Base-by-base conservation (phyloP, 2,797 vertebrate species). In the Austrolebias charrua region DNA sequence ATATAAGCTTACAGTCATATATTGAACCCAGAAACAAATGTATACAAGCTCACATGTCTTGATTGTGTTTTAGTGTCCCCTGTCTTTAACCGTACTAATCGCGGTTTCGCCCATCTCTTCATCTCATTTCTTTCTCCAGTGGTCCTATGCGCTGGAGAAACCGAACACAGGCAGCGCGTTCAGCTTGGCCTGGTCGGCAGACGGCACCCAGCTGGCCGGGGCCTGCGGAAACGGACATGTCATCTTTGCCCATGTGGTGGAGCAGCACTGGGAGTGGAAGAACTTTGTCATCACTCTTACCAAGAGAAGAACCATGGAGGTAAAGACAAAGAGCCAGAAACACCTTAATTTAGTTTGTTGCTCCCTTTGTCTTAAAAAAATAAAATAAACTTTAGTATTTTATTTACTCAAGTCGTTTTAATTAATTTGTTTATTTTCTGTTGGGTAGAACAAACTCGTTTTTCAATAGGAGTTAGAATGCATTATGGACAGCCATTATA, bases 101-200 rank as follows among this genome's bases (percentile, higher is more conserved):
- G 48, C 3, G 38, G 28, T 66, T 20, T 63, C 20, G 20, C 10
- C 7, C 43, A 4, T 44, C 14, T 33, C 3, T 60, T 45, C 53
- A 38, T 48, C 10, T 24, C 44, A 4, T 13, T 31, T 15, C 10
- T 58, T 46, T 35, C 9, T 29, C 1, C 76, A 98, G 98, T 99
- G 97, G 98, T 99, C 96, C 1, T 95, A 98, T 24, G 91, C 95
- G 1, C 86, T 99, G 86, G 98, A 99, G 90, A 99, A 98, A 82
- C 96, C 95, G 42, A 95, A 90, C 86, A 97, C 96, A 0, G 96
- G 96, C 70, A 98, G 96, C 47, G 88, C 98, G 79, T 95, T 97
- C 86, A 94, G 91, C 75, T 84, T 99, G 38, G 91, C 95, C 0
- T 99, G 98, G 98, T 98, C 96, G 15, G 76, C 92, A 14, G 98